Conservation (phyloP, 2,113 vertebrate genomes). For the Mus musculus region GRCm39 chr12:81559501-81560000, state of each 20-base stretch:
- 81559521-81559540: neutral
- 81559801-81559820: constrained; percentile 26
- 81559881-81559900: constrained; percentile 38
- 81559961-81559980: constrained; percentile 8
- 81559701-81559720: constrained; percentile 26
- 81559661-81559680: constrained; percentile 39
- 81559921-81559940: neutral
- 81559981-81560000: neutral
- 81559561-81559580: neutral
- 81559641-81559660: constrained; percentile 8
- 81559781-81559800: neutral
- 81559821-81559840: constrained; percentile 40
- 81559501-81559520: constrained; percentile 39
- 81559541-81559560: constrained; percentile 28
- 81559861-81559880: constrained; percentile 26
- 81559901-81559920: constrained; percentile 21
- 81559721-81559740: constrained; percentile 40
- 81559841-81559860: neutral
- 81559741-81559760: neutral
- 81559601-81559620: neutral
- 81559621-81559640: neutral
- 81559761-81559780: neutral
- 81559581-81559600: constrained; percentile 10
- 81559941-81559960: constrained; percentile 31
- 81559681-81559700: neutral